A percentile compares a stretch with the other conserved stretches of the same genome.
phyloP scores from a whole-genome alignment of 2,797 vertebrate species.

The Onychomys leucogaster region DNA sequence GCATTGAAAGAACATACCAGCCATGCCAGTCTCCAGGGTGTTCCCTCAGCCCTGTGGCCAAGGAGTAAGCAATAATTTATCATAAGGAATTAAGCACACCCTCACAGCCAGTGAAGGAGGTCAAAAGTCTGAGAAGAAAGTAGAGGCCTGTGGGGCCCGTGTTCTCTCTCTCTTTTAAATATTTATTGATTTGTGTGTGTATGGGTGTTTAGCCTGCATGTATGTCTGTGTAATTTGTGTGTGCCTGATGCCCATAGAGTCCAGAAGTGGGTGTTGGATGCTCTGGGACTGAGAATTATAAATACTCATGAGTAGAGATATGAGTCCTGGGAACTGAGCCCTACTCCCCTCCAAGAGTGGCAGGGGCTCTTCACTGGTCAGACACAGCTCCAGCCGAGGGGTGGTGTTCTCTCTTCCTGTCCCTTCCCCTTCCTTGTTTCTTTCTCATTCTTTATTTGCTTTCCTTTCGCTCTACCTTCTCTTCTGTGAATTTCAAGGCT shows the following conservation, averaged over 20 bases:
- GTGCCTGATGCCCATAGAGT: background rate
- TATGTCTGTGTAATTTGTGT: background rate
- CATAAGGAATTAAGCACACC: fast-evolving
- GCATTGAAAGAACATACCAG: fast-evolving
- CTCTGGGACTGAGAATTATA: background rate
- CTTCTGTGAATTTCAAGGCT: background rate
- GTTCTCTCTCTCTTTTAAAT: background rate
- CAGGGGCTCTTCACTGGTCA: background rate
- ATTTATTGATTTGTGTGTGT: background rate
- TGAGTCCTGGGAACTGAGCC: background rate
- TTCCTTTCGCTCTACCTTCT: background rate
- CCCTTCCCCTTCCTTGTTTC: background rate
- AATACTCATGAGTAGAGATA: background rate
- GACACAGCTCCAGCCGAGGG: background rate
- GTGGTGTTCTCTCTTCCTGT: background rate
- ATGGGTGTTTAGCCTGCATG: background rate
- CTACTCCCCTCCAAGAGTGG: no score
- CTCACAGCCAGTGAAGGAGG: background rate
- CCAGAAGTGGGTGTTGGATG: background rate
- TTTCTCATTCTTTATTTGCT: no score
- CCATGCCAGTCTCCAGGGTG: background rate
- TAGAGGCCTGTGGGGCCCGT: fast-evolving
- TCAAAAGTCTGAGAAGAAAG: background rate
- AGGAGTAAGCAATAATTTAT: background rate
- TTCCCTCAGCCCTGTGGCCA: background rate